Evolutionary conservation across 2,797 vertebrate genomes (phyloP).

Genomic region (Smutsia gigantea): DNA sequence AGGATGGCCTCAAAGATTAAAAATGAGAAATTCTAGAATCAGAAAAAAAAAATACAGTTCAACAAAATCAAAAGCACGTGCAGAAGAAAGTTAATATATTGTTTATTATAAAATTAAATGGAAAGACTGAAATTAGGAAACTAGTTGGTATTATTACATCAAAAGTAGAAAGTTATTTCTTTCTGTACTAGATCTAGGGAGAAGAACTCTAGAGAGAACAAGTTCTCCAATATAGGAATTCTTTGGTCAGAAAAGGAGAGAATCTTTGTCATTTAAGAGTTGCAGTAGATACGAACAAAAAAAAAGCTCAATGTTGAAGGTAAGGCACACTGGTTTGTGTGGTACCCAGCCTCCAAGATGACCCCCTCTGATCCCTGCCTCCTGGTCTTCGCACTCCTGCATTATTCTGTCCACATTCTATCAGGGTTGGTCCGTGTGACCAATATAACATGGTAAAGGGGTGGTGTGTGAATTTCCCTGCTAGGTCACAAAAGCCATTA

Average conservation of each 20-base stretch:
- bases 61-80: constrained; percentile 53
- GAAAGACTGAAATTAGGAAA: constrained; percentile 64
- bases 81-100: constrained; percentile 57
- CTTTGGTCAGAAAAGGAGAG: no score
- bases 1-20: constrained; percentile 36
- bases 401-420: background rate
- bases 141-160: background rate
- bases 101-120: constrained; percentile 62
- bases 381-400: background rate
- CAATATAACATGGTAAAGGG: background rate
- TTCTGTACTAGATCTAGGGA: constrained; percentile 26
- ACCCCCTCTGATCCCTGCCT: background rate
- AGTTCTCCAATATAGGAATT: no score
- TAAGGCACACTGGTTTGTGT: background rate
- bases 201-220: background rate
- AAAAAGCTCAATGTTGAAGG: constrained; percentile 1
- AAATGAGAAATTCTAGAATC: constrained; percentile 52
- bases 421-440: background rate
- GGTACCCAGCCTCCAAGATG: background rate
- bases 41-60: constrained; percentile 40
- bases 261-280: constrained; percentile 18
- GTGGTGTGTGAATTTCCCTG: background rate
- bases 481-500: background rate
- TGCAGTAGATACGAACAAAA: background rate
- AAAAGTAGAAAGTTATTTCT: constrained; percentile 33